Conservation (phyloP, 2,888 invertebrate genomes). For the Trachelus tabidus region DNA sequence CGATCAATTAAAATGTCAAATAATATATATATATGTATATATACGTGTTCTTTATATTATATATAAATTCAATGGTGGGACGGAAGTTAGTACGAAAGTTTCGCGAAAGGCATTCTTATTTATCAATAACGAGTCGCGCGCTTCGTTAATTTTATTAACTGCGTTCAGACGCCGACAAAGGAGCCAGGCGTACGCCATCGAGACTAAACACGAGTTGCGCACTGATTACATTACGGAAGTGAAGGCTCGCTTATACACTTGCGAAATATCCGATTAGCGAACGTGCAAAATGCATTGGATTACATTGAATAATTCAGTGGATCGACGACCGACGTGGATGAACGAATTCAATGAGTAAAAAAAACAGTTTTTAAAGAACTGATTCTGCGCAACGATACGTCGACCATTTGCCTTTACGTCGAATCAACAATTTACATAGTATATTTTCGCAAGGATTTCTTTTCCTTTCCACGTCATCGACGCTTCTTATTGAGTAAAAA, state of each 20-base stretch:
- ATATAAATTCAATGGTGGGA: slow-evolving; percentile 2
- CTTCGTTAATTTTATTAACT: neutral
- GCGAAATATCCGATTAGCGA: neutral
- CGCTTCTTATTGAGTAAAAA: neutral
- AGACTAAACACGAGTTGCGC: neutral
- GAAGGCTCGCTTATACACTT: neutral
- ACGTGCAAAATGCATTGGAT: neutral
- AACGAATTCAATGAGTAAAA: neutral
- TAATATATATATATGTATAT: neutral
- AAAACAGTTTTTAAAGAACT: neutral
- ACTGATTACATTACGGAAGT: neutral
- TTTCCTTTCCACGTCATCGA: neutral
- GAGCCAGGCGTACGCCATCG: neutral
- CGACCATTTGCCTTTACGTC: neutral
- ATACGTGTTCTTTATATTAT: neutral
- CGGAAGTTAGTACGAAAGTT: neutral
- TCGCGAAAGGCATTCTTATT: neutral
- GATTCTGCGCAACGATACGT: neutral
- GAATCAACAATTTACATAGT: neutral
- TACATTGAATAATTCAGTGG: neutral
- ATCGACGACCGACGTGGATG: neutral
- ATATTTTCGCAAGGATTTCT: neutral
- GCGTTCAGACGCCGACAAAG: neutral
- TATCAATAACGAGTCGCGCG: neutral
- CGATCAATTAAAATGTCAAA: neutral